Conservation (phyloP, 2,113 vertebrate genomes). For the Phaetusa simplex region DNA sequence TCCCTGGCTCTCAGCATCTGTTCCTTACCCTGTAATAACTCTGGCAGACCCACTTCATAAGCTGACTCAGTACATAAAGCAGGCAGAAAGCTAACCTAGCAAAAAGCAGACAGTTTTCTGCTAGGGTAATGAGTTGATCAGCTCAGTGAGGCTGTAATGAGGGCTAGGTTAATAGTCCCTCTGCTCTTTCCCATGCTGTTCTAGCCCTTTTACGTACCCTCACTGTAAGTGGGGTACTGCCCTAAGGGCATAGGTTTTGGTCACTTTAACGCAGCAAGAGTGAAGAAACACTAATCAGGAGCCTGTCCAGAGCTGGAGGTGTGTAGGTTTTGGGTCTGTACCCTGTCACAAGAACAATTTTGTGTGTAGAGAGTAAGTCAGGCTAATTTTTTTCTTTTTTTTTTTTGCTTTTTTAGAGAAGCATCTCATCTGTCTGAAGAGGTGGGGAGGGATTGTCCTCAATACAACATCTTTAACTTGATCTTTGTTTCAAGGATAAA, state of each 20-base stretch:
- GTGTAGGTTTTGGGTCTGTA: not conserved
- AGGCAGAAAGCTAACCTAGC: conserved; percentile 25
- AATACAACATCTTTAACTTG: not conserved
- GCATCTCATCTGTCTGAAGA: not conserved
- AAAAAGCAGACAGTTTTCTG: conserved; percentile 1
- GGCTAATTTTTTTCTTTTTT: not conserved
- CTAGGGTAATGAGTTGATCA: conserved; percentile 13
- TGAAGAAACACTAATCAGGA: not conserved
- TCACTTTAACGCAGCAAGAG: not conserved
- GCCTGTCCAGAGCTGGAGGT: not conserved
- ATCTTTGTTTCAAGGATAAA: not conserved
- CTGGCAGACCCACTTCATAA: not conserved
- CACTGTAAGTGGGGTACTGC: not conserved
- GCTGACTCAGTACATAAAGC: not conserved
- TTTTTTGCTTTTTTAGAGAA: not conserved
- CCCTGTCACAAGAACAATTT: not conserved
- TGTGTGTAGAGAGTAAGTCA: not conserved
- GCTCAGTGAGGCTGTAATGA: not conserved
- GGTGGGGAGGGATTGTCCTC: not conserved
- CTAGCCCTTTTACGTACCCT: not conserved
- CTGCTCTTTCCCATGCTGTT: not conserved
- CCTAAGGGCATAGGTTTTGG: not conserved
- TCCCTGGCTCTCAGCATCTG: not conserved
- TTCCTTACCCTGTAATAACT: not conserved
- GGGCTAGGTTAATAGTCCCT: not conserved